Evolutionary conservation across 2,888 invertebrate species (phyloP).

Genomic region (Pachydiplax longipennis): DNA sequence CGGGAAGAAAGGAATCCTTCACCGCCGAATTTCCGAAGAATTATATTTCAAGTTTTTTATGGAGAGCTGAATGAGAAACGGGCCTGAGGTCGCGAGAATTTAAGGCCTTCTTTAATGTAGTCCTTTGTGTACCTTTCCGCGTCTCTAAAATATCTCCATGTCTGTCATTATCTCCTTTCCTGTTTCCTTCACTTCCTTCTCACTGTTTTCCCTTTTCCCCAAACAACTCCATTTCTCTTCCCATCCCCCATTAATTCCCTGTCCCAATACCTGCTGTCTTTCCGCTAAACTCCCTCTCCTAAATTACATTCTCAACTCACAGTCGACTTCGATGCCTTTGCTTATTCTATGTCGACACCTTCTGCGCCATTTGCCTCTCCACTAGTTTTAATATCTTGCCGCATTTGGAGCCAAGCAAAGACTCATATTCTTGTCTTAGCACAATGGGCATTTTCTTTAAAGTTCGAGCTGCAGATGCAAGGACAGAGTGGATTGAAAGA

Average conservation of each 20-base stretch:
- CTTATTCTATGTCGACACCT: background rate
- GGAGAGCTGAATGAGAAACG: no score
- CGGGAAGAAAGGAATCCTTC: no score
- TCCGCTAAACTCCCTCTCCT: background rate
- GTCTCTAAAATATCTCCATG: background rate
- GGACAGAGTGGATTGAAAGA: no score
- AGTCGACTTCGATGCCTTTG: background rate
- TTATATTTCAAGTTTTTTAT: no score
- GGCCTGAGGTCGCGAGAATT: no score
- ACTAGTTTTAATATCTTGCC: background rate
- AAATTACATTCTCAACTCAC: background rate
- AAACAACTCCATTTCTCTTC: background rate
- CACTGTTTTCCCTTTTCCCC: background rate
- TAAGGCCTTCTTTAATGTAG: background rate
- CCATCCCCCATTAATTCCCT: background rate
- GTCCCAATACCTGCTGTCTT: background rate
- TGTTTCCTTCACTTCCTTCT: background rate
- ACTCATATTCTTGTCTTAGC: background rate
- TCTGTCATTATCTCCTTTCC: background rate
- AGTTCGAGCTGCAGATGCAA: background rate
- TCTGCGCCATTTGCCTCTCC: background rate
- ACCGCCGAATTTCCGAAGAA: no score
- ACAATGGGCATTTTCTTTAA: background rate
- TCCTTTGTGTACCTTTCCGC: background rate
- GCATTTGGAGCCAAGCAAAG: background rate